Conservation (phyloP, 2,888 invertebrate species). For the Masnerella sp. region DNA sequence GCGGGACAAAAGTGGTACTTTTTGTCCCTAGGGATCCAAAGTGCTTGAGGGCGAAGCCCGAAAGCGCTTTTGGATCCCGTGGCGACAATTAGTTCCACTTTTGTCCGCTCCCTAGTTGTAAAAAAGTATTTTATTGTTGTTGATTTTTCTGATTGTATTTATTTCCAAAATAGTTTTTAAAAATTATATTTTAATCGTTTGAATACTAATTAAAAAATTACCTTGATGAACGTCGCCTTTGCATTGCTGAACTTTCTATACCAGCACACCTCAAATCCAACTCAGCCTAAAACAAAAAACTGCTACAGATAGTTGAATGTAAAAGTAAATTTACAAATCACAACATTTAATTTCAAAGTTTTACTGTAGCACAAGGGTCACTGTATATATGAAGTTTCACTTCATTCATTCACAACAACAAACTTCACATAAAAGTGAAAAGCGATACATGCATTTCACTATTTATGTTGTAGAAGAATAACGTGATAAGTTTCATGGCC, state of each 20-base stretch:
- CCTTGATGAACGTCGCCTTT: slow-evolving; percentile 72
- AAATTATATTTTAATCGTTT: not conserved
- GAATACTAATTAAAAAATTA: slow-evolving; percentile 55
- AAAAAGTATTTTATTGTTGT: no score
- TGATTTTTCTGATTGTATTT: no score
- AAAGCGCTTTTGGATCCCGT: no score
- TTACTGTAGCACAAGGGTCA: no score
- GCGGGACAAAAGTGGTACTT: no score
- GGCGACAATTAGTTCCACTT: no score
- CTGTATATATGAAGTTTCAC: no score
- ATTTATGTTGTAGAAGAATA: not conserved
- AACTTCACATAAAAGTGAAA: not conserved
- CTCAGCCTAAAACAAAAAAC: slow-evolving; percentile 73
- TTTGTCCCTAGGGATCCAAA: no score
- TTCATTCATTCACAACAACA: not conserved
- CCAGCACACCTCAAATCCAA: slow-evolving; percentile 74
- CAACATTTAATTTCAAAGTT: slow-evolving; percentile 1
- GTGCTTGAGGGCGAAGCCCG: no score
- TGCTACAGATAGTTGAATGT: slow-evolving; percentile 70
- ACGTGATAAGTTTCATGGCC: no score
- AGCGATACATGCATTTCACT: slow-evolving; percentile 3
- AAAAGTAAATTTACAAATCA: slow-evolving; percentile 5
- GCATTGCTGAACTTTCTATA: slow-evolving; percentile 69
- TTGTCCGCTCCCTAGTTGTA: no score
- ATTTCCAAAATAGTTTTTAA: no score